These are phyloP conservation scores for Charina bottae DNA, from an alignment of 2,113 vertebrate species.

Conservation along the genomic window DNA sequence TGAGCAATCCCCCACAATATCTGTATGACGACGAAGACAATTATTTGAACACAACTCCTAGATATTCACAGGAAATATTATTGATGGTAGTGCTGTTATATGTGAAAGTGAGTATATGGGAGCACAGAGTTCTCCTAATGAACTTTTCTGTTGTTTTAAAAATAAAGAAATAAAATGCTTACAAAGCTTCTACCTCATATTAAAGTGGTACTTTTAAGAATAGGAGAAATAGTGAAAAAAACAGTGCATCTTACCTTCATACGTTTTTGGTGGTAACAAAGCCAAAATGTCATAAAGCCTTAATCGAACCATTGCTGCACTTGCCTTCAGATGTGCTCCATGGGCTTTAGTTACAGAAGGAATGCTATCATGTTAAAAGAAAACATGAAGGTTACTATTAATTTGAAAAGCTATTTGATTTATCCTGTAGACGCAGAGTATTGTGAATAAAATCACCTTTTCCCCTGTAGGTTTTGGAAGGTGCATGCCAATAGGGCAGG, in stretches of 20 bases:
- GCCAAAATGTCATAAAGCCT: slow-evolving; percentile 97
- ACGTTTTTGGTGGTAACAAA: slow-evolving; percentile 96
- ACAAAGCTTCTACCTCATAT: neutral
- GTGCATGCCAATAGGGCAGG: neutral
- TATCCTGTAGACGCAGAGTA: neutral
- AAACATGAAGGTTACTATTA: neutral
- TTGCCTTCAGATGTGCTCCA: slow-evolving; percentile 96
- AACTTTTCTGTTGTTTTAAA: neutral
- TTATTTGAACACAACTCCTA: neutral
- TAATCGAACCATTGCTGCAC: slow-evolving; percentile 97
- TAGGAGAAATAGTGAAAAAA: neutral
- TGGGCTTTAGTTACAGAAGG: slow-evolving; percentile 96
- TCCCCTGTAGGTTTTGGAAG: neutral
- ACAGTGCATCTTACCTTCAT: slow-evolving; percentile 85
- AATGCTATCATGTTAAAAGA: slow-evolving; percentile 74
- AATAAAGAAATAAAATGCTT: neutral
- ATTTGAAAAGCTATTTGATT: neutral
- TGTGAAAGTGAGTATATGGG: neutral
- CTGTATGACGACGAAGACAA: neutral
- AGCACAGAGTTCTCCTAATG: neutral
- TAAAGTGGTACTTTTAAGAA: neutral
- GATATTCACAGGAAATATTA: neutral
- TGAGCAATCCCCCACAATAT: neutral
- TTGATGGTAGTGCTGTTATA: neutral
- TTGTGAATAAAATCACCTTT: neutral